Evolutionary conservation across 1,140 invertebrate genomes (phyloP).

Genomic region (Ceratina japonica): DNA sequence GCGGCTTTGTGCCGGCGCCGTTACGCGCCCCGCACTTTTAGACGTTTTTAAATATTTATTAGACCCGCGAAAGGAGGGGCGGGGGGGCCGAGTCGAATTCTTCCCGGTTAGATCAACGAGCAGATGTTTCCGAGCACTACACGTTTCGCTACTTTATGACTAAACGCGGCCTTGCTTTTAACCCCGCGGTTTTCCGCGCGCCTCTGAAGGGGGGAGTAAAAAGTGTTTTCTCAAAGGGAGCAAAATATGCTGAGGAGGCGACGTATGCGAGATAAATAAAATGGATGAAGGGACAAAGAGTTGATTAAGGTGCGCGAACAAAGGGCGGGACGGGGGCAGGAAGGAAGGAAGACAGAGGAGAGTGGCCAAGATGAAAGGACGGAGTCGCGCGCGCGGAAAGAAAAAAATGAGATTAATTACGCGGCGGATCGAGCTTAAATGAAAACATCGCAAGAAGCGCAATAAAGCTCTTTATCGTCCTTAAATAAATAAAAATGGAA

Average conservation of each 20-base stretch:
- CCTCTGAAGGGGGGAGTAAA: not conserved
- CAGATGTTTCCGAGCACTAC: not conserved
- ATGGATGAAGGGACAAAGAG: too few species aligned
- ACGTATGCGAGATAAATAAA: too few species aligned
- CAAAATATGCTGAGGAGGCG: too few species aligned
- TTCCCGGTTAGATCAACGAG: not conserved
- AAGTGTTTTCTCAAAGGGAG: not conserved
- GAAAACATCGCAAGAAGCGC: not conserved
- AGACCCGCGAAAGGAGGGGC: too few species aligned
- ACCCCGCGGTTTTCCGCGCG: not conserved
- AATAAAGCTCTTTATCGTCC: too few species aligned
- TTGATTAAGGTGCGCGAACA: too few species aligned
- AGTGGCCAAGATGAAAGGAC: not conserved
- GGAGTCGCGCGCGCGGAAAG: not conserved
- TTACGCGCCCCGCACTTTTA: not conserved
- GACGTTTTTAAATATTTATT: constrained; percentile 12
- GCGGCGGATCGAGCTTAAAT: not conserved
- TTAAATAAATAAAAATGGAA: too few species aligned
- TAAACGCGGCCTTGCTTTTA: not conserved
- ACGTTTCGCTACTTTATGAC: not conserved
- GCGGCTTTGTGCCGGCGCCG: not conserved
- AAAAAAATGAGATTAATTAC: not conserved
- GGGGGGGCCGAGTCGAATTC: not conserved
- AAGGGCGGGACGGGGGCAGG: too few species aligned
- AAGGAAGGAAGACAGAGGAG: not conserved